Base-by-base conservation (phyloP, 2,888 invertebrate genomes). In the Erpobdella octoculata region DNA sequence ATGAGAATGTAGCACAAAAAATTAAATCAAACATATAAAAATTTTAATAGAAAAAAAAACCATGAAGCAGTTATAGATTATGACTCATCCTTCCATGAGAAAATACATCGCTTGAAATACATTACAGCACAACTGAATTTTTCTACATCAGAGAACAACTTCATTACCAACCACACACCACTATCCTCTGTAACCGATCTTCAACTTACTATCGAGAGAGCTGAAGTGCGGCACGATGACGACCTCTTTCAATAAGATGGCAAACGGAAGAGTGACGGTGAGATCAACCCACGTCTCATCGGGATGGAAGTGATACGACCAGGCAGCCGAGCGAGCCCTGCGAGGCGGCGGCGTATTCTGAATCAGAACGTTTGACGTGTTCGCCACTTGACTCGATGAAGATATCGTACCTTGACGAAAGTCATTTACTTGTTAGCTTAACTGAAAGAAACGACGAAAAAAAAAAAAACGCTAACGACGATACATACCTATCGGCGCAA, bases 261-360 rank as follows among this genome's bases (percentile, higher is more conserved):
- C 92, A 81, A 92, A 92, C 0, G 94, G 94, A 78, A 95, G 85
- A 31, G 89, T 88, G 69, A 95, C 87, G 5, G 90, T 90, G 61
- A 95, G 86, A 82, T 94, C 93, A 0, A 94, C 89, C 85, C 91
- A 91, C 4, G 81, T 80, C 48, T 90, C 89, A 84, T 93, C 92
- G 37, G 91, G 91, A 85, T 92, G 93, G 85, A 93, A 95, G 85
- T 94, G 92, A 85, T 94, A 93, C 37, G 91, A 90, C 94, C 94
- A 95, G n/a, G 93, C 90, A 4, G 94, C 91, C 0, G 91, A 90
- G 73, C 93, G 87, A 31, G 92, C 91, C 53, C 94, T 86, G 58
- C 92, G 86, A 79, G 91, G 90, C 2, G 92, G 89, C 0, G 91
- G 89, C 0, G 89, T 87, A 69, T 89, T 88, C 81, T 91, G 89